Evolutionary conservation across 2,797 vertebrate species (phyloP).

Genomic region (Spea hammondii): DNA sequence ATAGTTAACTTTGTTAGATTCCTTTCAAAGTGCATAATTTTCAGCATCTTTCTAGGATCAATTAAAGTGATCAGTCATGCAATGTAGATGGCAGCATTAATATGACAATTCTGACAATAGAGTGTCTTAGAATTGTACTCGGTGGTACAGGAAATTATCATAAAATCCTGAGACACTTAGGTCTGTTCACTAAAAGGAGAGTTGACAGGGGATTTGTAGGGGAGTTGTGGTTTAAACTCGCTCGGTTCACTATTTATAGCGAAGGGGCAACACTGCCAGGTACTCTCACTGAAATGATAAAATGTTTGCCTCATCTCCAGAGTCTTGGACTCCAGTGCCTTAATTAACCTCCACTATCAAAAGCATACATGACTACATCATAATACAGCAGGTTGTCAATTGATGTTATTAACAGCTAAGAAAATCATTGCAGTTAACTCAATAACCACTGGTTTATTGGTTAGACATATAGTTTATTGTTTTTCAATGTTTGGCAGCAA

Average conservation of each 20-base stretch:
- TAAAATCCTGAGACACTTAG: no score
- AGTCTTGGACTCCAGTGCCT: slow-evolving; percentile 25
- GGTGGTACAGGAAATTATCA: background rate
- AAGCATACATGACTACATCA: no score
- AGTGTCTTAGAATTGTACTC: background rate
- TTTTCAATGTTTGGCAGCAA: no score
- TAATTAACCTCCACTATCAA: background rate
- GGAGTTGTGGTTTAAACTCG: no score
- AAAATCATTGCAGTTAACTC: no score
- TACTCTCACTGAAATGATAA: background rate
- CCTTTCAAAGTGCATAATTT: background rate
- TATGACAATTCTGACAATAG: background rate
- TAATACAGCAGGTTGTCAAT: no score
- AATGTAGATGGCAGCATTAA: background rate
- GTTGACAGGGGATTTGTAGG: background rate
- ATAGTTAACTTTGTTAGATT: background rate
- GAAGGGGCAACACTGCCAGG: no score
- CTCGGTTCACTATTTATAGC: no score
- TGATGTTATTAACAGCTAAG: no score
- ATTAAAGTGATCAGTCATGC: slow-evolving; percentile 15
- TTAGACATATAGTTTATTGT: no score
- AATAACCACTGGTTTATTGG: no score
- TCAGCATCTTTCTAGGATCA: background rate
- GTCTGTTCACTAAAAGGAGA: background rate
- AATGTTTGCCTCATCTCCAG: slow-evolving; percentile 7